phyloP scores from a whole-genome alignment of 2,888 invertebrate genomes.

The Atrina japonica region DNA sequence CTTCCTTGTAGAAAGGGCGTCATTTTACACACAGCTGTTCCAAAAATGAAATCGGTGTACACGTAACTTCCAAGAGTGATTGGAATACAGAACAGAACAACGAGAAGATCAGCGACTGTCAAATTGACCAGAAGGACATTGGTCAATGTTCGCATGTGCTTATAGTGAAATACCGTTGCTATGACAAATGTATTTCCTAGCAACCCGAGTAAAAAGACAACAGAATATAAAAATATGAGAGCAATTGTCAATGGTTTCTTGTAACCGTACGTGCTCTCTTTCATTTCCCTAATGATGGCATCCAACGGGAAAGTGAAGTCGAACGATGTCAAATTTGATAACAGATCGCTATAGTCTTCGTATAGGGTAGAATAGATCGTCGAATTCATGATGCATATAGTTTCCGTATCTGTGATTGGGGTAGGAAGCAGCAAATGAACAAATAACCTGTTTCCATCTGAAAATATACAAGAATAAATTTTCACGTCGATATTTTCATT shows the following conservation, averaged over 20 bases:
- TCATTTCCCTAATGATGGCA: neutral
- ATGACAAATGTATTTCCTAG: conserved; percentile 70
- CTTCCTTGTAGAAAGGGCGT: conserved; percentile 68
- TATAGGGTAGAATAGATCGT: too few relatives aligned
- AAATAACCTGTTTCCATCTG: too few relatives aligned
- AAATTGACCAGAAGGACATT: conserved; percentile 71
- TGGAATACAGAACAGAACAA: conserved; percentile 69
- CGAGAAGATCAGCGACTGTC: conserved; percentile 69
- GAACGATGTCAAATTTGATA: too few relatives aligned
- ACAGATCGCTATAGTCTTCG: too few relatives aligned
- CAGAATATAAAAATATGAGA: conserved; percentile 61
- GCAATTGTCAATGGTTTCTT: conserved; percentile 45
- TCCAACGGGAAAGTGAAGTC: too few relatives aligned
- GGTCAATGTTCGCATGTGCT: conserved; percentile 69
- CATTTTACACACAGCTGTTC: conserved; percentile 64
- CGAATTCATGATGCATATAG: too few relatives aligned
- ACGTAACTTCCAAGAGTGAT: conserved; percentile 65
- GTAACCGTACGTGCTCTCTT: conserved; percentile 18
- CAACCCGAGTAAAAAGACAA: conserved; percentile 63
- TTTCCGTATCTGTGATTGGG: too few relatives aligned
- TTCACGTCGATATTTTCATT: too few relatives aligned
- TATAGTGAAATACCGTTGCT: conserved; percentile 62
- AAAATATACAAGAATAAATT: too few relatives aligned
- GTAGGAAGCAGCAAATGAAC: too few relatives aligned
- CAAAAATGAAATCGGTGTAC: conserved; percentile 68